Evolutionary conservation across 2,888 invertebrate species (phyloP).

Genomic region (Sesia bembeciformis): DNA sequence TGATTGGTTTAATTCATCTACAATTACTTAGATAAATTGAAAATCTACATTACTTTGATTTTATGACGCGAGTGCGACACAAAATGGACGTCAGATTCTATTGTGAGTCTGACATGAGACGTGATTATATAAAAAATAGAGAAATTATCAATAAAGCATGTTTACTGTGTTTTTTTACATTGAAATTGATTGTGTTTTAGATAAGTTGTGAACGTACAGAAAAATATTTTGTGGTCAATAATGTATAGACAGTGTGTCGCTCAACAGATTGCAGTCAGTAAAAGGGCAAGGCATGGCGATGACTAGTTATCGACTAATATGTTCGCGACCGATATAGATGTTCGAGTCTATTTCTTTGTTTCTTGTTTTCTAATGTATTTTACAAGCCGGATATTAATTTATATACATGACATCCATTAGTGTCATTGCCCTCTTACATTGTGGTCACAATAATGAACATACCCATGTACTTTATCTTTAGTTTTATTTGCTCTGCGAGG

Average conservation of each 20-base stretch:
- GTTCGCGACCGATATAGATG: conserved; percentile 8
- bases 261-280: conserved; percentile 7
- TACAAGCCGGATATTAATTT: background rate
- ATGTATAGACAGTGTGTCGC: conserved; percentile 5
- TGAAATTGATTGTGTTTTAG: too few relatives aligned
- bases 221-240: too few relatives aligned
- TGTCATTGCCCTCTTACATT: background rate
- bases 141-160: conserved; percentile 15
- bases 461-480: background rate
- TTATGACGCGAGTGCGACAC: conserved; percentile 33
- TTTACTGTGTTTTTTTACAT: background rate
- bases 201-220: too few relatives aligned
- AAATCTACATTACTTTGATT: background rate
- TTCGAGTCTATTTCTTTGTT: conserved; percentile 11
- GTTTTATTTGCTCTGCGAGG: too few relatives aligned
- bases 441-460: background rate
- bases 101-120: conserved; percentile 29
- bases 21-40: conserved; percentile 4
- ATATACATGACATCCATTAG: background rate
- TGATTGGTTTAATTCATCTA: conserved; percentile 8
- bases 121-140: conserved; percentile 60
- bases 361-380: conserved; percentile 1
- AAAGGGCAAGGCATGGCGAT: conserved; percentile 22
- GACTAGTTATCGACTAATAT: conserved; percentile 10
- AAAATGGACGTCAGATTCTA: conserved; percentile 65